Percentiles rank a stretch among this genome's conserved stretches.
These are phyloP conservation scores for Noturus placidus DNA, from an alignment of 2,113 vertebrate genomes.

Conservation along the genomic window DNA sequence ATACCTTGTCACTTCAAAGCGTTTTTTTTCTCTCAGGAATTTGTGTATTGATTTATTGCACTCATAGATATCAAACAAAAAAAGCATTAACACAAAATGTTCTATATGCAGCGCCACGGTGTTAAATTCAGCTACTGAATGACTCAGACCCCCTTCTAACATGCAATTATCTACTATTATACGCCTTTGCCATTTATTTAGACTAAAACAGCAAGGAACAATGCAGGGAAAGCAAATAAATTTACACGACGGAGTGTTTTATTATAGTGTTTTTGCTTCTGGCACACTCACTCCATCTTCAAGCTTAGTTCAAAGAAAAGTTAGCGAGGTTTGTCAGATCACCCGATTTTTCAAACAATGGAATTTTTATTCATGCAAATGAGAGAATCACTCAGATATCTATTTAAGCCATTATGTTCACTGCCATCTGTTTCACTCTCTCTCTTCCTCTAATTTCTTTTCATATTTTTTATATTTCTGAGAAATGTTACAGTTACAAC, in stretches of 20 bases:
- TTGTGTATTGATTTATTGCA: constrained; percentile 16
- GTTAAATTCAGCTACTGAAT: constrained; percentile 10
- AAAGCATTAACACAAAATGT: neutral
- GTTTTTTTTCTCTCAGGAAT: neutral
- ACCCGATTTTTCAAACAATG: neutral
- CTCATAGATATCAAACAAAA: constrained; percentile 17
- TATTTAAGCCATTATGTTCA: neutral
- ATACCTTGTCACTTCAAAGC: neutral
- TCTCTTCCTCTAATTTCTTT: neutral
- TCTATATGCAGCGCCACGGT: neutral
- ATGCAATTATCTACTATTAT: constrained; percentile 17
- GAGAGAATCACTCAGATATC: neutral
- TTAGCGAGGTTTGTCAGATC: constrained; percentile 34
- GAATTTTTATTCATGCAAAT: neutral
- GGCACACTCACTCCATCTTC: constrained; percentile 19
- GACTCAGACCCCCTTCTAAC: constrained; percentile 25
- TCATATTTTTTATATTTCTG: neutral
- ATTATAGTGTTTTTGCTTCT: neutral
- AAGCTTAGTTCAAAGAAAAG: constrained; percentile 31
- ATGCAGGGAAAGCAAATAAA: neutral
- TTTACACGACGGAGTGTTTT: constrained; percentile 31
- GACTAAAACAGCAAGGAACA: constrained; percentile 5
- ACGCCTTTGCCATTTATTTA: constrained; percentile 18
- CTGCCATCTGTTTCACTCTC: neutral
- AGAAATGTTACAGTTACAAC: neutral